Conservation (phyloP, 1,140 invertebrate species). For the Brachionus asplanchnoidis region DNA sequence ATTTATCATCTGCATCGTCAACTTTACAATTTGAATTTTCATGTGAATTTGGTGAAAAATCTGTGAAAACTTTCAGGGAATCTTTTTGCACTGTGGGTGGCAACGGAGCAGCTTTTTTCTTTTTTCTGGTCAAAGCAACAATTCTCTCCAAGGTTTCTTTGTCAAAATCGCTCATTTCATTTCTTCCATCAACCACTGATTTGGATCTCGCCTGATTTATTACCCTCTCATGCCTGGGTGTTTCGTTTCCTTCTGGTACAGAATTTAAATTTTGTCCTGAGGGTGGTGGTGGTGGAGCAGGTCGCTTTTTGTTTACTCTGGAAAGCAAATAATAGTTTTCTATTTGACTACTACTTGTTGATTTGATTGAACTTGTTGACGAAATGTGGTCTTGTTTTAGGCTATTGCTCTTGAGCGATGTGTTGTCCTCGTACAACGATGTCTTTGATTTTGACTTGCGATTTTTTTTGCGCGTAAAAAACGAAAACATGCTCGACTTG, state of each 20-base stretch:
- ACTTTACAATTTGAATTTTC: background rate
- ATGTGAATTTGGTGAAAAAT: background rate
- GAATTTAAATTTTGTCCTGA: background rate
- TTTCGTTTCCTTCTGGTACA: background rate
- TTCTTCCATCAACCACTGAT: constrained; percentile 24
- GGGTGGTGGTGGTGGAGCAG: background rate
- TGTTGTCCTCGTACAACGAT: background rate
- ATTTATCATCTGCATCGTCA: background rate
- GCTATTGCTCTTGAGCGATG: background rate
- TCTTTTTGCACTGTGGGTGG: background rate
- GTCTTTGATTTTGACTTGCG: constrained; percentile 15
- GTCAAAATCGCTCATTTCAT: background rate
- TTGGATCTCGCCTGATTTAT: background rate
- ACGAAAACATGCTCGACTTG: constrained; percentile 6
- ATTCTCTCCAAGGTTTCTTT: background rate
- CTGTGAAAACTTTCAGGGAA: background rate
- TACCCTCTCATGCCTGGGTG: background rate
- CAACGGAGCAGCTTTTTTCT: constrained; percentile 22
- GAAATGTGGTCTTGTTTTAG: background rate
- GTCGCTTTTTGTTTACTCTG: background rate
- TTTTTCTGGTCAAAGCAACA: constrained; percentile 17
- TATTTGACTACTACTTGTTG: background rate
- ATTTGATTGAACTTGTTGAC: background rate
- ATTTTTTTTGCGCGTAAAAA: constrained; percentile 24
- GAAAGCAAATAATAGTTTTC: background rate